Evolutionary conservation across 2,888 invertebrate genomes (phyloP).

Genomic region (Heteromurus nitidus): DNA sequence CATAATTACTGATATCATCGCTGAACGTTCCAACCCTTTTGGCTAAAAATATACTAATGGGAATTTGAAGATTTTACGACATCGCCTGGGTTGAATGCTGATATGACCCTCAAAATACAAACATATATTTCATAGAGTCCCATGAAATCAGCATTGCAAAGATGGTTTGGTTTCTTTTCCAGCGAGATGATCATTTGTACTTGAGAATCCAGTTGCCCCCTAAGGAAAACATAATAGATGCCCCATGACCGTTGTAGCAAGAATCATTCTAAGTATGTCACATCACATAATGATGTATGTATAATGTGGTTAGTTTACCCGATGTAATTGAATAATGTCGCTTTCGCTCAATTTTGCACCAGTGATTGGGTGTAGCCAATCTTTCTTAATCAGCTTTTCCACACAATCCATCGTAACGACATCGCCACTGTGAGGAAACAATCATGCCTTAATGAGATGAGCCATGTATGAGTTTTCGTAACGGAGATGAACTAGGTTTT

Average conservation of each 20-base stretch:
- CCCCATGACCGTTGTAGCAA: not conserved
- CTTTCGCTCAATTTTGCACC: slow-evolving; percentile 88
- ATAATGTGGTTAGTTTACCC: slow-evolving; percentile 79
- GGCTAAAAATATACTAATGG: no score
- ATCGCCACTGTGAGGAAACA: slow-evolving; percentile 86
- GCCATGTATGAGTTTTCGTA: no score
- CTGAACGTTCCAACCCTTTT: not conserved
- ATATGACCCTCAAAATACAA: no score
- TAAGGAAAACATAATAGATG: slow-evolving; percentile 75
- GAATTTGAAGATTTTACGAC: no score
- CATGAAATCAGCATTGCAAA: slow-evolving; percentile 79
- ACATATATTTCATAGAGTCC: not conserved
- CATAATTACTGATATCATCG: not conserved
- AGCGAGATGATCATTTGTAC: slow-evolving; percentile 88
- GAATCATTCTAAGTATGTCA: not conserved
- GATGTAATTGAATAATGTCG: slow-evolving; percentile 93
- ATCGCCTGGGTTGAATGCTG: no score
- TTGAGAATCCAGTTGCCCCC: slow-evolving; percentile 97
- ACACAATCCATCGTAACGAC: slow-evolving; percentile 97
- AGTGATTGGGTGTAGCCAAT: slow-evolving; percentile 96
- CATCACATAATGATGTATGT: not conserved
- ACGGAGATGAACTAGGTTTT: no score
- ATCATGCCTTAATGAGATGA: not conserved
- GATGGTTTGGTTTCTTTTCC: slow-evolving; percentile 89
- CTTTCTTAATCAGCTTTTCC: slow-evolving; percentile 96